Evolutionary conservation across 2,113 vertebrate genomes (phyloP).

Genomic region (Cervus canadensis): DNA sequence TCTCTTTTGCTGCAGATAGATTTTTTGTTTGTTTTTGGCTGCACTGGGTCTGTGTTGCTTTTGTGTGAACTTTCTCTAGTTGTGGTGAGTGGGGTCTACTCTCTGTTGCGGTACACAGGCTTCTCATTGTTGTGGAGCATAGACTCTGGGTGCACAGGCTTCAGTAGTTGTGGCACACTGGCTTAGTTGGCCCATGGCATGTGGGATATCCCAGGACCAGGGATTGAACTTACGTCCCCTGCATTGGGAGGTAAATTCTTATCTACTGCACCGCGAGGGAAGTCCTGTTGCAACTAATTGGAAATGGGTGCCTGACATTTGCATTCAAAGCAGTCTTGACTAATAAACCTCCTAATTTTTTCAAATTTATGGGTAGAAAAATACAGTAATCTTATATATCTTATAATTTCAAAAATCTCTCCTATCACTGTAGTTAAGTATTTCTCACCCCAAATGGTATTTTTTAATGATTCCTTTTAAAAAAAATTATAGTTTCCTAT

Average conservation of each 20-base stretch:
- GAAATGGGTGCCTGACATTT: neutral
- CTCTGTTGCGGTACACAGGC: neutral
- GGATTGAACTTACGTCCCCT: neutral
- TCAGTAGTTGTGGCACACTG: neutral
- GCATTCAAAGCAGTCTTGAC: neutral
- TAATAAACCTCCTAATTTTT: neutral
- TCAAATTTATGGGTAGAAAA: neutral
- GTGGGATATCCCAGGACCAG: neutral
- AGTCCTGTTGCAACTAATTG: neutral
- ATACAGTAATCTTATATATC: neutral
- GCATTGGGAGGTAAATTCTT: neutral
- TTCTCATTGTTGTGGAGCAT: neutral
- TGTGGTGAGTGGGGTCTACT: neutral
- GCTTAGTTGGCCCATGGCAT: neutral
- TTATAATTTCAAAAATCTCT: neutral
- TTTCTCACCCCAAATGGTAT: neutral
- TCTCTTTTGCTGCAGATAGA: neutral
- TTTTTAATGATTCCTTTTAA: neutral
- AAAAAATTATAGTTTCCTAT: neutral
- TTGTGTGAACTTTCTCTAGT: neutral
- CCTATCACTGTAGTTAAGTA: neutral
- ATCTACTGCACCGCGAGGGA: neutral
- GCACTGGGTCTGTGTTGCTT: neutral
- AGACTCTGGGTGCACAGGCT: neutral
- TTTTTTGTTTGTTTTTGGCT: neutral